Evolutionary conservation across 2,113 vertebrate genomes (phyloP), one percentile per base, ranked within the genome.

Genomic region (Toxostoma redivivum): DNA sequence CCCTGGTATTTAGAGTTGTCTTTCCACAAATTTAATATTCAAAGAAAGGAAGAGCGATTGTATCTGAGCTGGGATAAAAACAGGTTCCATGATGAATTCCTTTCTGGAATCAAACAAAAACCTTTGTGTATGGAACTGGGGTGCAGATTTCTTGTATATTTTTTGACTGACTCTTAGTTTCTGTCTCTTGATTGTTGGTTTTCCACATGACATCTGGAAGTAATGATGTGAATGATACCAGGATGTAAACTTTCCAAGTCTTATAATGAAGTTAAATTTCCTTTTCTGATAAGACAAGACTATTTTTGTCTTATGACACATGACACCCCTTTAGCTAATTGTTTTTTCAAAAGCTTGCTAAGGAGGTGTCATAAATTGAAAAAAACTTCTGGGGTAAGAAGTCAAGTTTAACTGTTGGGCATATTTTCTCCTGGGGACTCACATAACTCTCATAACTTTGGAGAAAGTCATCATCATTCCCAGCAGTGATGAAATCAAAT

Each of bases 191-290:
- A 74, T 88, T 82, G 54, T 60, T 56, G 76, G 78, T 86, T 96
- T 95, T 96, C 58, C 40, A 8, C 69, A 40, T 73, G 24, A 50
- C 54, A 85, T 90, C 78, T 96, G 87, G 91, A 93, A 97, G 69
- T 35, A 48, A 85, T 88, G 81, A 90, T 74, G 58, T 58, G 79
- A 73, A 73, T 72, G 94, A 82, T 77, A 70, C 7, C 79, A 85
- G 54, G 66, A 86, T 37, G 58, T 87, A 95, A 85, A 82, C 62
- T 80, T 91, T 57, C 81, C n/a, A 71, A 90, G 79, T 28, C 73
- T 47, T 66, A 20, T 40, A 88, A 88, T 71, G 40, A 80, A 62
- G 51, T 77, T 86, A 58, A 80, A 65, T 77, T 83, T 83, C 48
- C 62, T 78, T 80, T 77, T 67, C 58, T 86, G 42, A 92, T 93